Evolutionary conservation across 2,797 vertebrate species (phyloP).

Genomic region (Zenarchopterus dispar): DNA sequence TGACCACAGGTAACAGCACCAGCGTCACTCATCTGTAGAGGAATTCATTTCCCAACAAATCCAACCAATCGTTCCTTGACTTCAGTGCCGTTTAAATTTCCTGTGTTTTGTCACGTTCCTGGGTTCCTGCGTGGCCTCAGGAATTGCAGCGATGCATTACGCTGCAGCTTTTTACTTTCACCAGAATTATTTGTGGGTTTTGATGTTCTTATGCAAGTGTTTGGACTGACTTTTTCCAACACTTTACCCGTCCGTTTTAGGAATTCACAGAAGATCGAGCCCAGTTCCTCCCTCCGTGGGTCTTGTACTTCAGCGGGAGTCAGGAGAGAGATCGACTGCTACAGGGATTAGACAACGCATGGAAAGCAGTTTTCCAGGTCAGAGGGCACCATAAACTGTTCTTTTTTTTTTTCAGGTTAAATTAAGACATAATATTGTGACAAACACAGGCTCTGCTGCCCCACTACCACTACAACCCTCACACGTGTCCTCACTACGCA

Average conservation of each 20-base stretch:
- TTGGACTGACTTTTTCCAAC: neutral
- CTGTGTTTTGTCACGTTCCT: no score
- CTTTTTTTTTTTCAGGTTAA: no score
- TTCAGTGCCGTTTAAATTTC: no score
- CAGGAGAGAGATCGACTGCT: conserved; percentile 91
- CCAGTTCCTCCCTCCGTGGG: conserved; percentile 91
- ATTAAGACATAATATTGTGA: no score
- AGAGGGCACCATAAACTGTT: neutral
- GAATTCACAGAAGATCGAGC: conserved; percentile 89
- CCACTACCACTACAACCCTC: neutral
- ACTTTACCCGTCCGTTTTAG: conserved; percentile 67
- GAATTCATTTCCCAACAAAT: no score
- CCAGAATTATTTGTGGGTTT: neutral
- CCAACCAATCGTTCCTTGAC: no score
- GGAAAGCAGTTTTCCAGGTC: conserved; percentile 92
- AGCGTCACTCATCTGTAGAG: no score
- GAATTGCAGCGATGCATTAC: no score
- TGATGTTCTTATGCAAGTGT: neutral
- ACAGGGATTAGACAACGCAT: conserved; percentile 76
- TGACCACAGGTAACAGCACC: no score
- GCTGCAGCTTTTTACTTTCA: no score
- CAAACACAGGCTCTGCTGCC: no score
- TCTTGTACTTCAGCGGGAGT: conserved; percentile 92
- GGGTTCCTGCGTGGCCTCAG: no score
- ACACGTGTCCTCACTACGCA: conserved; percentile 48